Base-by-base conservation (phyloP, 2,113 vertebrate species). In the Chloroceryle aenea region DNA sequence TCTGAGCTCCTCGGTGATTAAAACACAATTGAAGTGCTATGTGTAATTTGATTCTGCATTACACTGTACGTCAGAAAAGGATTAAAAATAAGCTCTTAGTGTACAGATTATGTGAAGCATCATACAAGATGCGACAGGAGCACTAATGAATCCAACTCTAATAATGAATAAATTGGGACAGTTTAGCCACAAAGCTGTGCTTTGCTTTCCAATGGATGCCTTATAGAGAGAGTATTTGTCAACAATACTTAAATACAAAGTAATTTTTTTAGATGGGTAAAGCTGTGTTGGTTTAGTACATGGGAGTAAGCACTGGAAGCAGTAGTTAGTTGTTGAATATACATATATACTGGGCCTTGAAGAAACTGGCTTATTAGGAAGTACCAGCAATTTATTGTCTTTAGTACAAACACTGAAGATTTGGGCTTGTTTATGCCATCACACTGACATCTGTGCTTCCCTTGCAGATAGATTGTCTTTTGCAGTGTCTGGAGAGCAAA, bases 11-110 rank as follows among this genome's bases (percentile, higher is more conserved):
- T 78, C 0, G 0, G 81, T 74, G 87, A 88, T 93, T 92, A 90
- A 84, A 85, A 48, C 86, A 91, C 87, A 91, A 6, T 69, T 88
- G 78, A 95, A 94, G 91, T 58, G 84, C 91, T 82, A 25, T 18
- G 2, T 87, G 66, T 77, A 85, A 85, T 93, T 96, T 82, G 72
- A 61, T 89, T 90, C 61, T 91, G 87, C 22, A 25, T 90, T 91
- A 72, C 79, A 45, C 52, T 52, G 59, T 81, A 90, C 66, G n/a
- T 96, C 92, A 93, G 85, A 72, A 92, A 90, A 90, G 73, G 90
- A 96, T 97, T 96, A 93, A 94, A 95, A 94, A 89, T 93, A 94
- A 96, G 80, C 86, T 89, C 45, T 90, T 81, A 40, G 52, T 92
- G 52, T 87, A 75, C 76, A 85, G 90, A 96, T 96, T 94, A 82